Conservation (phyloP, 2,888 invertebrate genomes). For the Antheraea assamensis region DNA sequence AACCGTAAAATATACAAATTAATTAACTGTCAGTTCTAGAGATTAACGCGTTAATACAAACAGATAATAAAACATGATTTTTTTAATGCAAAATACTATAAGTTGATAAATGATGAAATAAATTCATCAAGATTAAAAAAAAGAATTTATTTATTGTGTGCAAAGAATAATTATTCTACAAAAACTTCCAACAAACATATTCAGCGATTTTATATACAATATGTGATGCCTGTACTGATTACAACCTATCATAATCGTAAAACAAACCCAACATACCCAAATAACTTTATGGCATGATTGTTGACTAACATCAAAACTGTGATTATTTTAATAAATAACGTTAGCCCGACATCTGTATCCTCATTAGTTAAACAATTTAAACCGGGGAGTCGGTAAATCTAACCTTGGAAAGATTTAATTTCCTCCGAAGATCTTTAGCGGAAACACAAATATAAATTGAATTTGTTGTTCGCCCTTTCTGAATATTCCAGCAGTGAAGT, state of each 20-base stretch:
- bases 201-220: not conserved
- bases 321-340: conserved; percentile 18
- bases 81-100: no score
- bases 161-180: not conserved
- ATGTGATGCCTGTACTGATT: not conserved
- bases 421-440: conserved; percentile 47
- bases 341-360: conserved; percentile 14
- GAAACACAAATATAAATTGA: conserved; percentile 56
- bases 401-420: conserved; percentile 56
- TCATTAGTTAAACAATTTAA: conserved; percentile 42
- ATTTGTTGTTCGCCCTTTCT: conserved; percentile 52
- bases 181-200: not conserved
- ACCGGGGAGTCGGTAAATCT: conserved; percentile 39
- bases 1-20: no score
- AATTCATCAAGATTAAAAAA: no score
- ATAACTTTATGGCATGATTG: not conserved
- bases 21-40: no score
- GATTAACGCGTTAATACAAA: no score
- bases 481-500: conserved; percentile 50
- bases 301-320: conserved; percentile 5
- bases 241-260: not conserved
- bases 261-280: not conserved
- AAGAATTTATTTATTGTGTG: not conserved
- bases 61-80: no score
- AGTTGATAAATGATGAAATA: no score